A percentile compares a stretch with the other conserved stretches of the same genome.
phyloP scores from a whole-genome alignment of 2,797 vertebrate species.

The Pangasius krempfi region DNA sequence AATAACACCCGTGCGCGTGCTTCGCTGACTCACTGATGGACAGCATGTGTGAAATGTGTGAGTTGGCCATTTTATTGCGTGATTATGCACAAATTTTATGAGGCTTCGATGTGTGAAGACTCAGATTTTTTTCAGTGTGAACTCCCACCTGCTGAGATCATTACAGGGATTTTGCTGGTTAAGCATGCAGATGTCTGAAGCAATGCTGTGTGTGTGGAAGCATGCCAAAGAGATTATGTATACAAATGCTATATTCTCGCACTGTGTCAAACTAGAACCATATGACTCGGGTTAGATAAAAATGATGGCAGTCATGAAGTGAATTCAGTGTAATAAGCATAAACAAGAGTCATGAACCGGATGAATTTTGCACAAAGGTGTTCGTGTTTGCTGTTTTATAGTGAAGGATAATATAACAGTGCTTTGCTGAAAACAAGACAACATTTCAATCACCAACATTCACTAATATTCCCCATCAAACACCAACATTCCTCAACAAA shows the following conservation, averaged over 20 bases:
- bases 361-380: background rate
- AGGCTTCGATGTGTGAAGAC: slow-evolving; percentile 22
- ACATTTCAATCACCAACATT: background rate
- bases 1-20: slow-evolving; percentile 28
- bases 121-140: slow-evolving; percentile 20
- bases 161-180: background rate
- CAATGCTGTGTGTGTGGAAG: background rate
- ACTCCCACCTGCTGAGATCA: slow-evolving; percentile 28
- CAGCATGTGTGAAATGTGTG: slow-evolving; percentile 28
- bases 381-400: background rate
- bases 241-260: no score
- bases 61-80: slow-evolving; percentile 9
- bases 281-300: background rate
- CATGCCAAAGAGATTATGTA: background rate
- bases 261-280: background rate
- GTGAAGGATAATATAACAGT: background rate
- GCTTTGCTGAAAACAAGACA: background rate
- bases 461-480: background rate
- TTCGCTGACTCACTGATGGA: slow-evolving; percentile 19
- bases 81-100: slow-evolving; percentile 20
- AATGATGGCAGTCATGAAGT: background rate
- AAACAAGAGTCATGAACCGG: background rate
- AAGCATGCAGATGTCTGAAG: background rate
- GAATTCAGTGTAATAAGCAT: background rate
- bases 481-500: rapidly evolving